A percentile compares a stretch with the other conserved stretches of the same genome.
Evolutionary conservation across 2,797 vertebrate genomes (phyloP).

Genomic region (Brachymystax lenok): DNA sequence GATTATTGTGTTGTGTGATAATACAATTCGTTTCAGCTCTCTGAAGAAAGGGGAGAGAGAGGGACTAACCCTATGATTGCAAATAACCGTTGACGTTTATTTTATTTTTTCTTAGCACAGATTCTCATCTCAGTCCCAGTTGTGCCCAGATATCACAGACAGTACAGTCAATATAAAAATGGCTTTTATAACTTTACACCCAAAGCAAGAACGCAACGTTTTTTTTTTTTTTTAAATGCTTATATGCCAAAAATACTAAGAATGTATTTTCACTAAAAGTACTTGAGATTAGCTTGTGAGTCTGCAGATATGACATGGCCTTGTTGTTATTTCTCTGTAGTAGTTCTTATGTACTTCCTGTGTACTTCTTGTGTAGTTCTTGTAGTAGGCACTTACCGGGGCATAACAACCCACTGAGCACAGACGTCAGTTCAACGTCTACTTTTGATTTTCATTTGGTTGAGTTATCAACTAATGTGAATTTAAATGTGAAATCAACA

Average conservation of each 20-base stretch:
- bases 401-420: slow-evolving; percentile 57
- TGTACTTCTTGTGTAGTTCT: slow-evolving; percentile 62
- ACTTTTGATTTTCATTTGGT: too few relatives aligned
- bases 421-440: too few relatives aligned
- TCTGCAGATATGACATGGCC: slow-evolving; percentile 70
- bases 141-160: slow-evolving; percentile 82
- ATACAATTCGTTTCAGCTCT: neutral
- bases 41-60: slow-evolving; percentile 39
- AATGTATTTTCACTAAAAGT: slow-evolving; percentile 76
- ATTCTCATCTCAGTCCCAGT: slow-evolving; percentile 72
- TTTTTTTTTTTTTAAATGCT: slow-evolving; percentile 50
- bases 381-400: slow-evolving; percentile 83
- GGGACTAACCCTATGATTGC: slow-evolving; percentile 65
- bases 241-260: slow-evolving; percentile 82
- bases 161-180: slow-evolving; percentile 86
- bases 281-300: slow-evolving; percentile 73
- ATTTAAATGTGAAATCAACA: too few relatives aligned
- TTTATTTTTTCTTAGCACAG: slow-evolving; percentile 70
- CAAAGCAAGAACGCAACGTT: slow-evolving; percentile 82
- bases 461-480: too few relatives aligned
- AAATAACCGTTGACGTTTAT: slow-evolving; percentile 83
- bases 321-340: slow-evolving; percentile 49
- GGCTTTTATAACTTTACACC: slow-evolving; percentile 83
- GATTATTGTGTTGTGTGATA: neutral
- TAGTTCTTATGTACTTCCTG: slow-evolving; percentile 39